phyloP scores from a whole-genome alignment of 2,113 vertebrate genomes.

The Pollachius pollachius region DNA sequence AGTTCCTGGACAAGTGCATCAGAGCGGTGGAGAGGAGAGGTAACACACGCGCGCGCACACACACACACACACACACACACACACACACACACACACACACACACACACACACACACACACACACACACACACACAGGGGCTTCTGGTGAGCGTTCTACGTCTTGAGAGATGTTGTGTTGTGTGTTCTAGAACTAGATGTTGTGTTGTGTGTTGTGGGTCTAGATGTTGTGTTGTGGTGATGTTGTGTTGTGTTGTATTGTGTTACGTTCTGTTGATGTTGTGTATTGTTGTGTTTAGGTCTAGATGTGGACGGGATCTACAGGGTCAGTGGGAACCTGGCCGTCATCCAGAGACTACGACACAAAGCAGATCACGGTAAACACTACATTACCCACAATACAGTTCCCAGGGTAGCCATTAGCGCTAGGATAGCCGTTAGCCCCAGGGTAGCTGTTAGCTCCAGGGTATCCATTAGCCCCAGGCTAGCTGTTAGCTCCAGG shows the following conservation, averaged over 20 bases:
- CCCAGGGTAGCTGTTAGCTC: no score
- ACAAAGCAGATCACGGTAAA: conserved; percentile 88
- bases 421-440: no score
- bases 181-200: not conserved
- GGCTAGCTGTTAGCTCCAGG: no score
- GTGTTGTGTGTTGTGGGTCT: not conserved
- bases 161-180: no score
- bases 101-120: no score
- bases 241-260: not conserved
- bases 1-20: conserved; percentile 87
- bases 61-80: not conserved
- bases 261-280: not conserved
- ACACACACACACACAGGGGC: no score
- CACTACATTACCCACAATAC: not conserved
- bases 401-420: no score
- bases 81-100: not conserved
- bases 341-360: conserved; percentile 89
- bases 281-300: conserved; percentile 62
- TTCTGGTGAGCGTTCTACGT: no score
- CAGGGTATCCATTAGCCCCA: no score
- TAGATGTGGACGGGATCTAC: conserved; percentile 90
- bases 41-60: conserved; percentile 33
- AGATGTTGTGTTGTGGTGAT: not conserved
- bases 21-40: conserved; percentile 85
- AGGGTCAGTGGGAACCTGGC: conserved; percentile 92